These are phyloP conservation scores for Heliconius eleuchia DNA, from an alignment of 1,140 invertebrate species.

Conservation along the genomic window DNA sequence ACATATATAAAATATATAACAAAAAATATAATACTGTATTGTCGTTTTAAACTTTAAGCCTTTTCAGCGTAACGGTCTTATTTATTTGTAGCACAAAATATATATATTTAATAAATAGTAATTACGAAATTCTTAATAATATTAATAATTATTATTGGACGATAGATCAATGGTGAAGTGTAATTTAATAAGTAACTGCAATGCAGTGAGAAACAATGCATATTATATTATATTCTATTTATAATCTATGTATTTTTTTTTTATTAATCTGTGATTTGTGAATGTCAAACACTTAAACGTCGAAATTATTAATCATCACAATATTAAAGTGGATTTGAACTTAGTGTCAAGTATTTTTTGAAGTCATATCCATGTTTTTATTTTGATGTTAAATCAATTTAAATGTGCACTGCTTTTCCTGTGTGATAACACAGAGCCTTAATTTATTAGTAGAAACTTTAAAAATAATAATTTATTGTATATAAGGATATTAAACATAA, in stretches of 20 bases:
- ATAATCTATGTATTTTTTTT: conserved; percentile 46
- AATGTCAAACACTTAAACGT: conserved; percentile 17
- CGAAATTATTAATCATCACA: conserved; percentile 10
- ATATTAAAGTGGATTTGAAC: conserved; percentile 7
- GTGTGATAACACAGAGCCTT: conserved; percentile 54
- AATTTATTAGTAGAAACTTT: conserved; percentile 59
- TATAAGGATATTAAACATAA: conserved; percentile 55
- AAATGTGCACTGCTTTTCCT: conserved; percentile 53
- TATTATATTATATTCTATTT: conserved; percentile 48
- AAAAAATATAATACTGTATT: too few species aligned
- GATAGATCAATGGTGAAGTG: conserved; percentile 34
- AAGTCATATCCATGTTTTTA: neutral
- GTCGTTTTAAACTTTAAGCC: too few species aligned
- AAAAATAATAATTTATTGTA: conserved; percentile 60
- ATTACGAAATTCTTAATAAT: neutral
- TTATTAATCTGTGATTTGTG: conserved; percentile 50
- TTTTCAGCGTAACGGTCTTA: neutral
- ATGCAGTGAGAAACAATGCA: conserved; percentile 70
- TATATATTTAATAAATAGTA: neutral
- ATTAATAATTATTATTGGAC: neutral
- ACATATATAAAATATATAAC: too few species aligned
- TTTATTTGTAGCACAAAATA: conserved; percentile 1
- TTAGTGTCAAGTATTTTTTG: neutral
- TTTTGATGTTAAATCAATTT: conserved; percentile 14
- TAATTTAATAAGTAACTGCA: conserved; percentile 62